Evolutionary conservation across 2,113 vertebrate species (phyloP), one percentile per base, ranked within the genome.

Genomic region (Hydrolagus affinis): DNA sequence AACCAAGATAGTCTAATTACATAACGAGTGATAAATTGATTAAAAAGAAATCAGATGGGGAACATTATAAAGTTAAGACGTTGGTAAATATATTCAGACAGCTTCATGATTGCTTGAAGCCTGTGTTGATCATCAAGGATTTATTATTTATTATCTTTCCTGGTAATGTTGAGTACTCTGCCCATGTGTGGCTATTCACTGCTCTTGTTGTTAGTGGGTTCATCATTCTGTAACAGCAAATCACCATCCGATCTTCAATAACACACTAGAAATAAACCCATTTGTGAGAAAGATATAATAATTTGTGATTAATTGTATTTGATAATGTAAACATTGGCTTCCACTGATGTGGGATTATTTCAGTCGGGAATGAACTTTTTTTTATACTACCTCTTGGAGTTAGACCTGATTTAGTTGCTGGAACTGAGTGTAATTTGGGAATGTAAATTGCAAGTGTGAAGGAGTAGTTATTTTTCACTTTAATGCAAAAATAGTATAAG

Each of bases 361-460:
- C 25, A 71, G n/a, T 23, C n/a, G n/a, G n/a, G n/a, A 71, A 71
- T 71, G 70, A 71, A n/a, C n/a, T n/a, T 71, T 71, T 25, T 71
- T 71, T 25, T 71, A 11, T 71, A 28, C 15, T 71, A 71, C 28
- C 25, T 6, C 10, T 71, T 44, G 70, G 23, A 4, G 14, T 12
- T 71, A 11, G 23, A 3, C 11, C 66, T 6, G 66, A 28, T 71
- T 71, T 71, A 71, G 70, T 14, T 12, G 23, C 9, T n/a, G 12
- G 23, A 28, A 71, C 11, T 12, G 28, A 71, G 11, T 10, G 70
- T 25, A 71, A 71, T 3, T 25, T 71, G 8, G 70, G 70, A 71
- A 28, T 12, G 7, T 9, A 11, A 71, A 28, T 71, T 71, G 23
- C 70, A 71, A 21, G 70, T 25, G 25, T 4, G 70, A 71, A 25